Evolutionary conservation across 2,797 vertebrate species (phyloP).

Genomic region (Fistularia tabacaria): DNA sequence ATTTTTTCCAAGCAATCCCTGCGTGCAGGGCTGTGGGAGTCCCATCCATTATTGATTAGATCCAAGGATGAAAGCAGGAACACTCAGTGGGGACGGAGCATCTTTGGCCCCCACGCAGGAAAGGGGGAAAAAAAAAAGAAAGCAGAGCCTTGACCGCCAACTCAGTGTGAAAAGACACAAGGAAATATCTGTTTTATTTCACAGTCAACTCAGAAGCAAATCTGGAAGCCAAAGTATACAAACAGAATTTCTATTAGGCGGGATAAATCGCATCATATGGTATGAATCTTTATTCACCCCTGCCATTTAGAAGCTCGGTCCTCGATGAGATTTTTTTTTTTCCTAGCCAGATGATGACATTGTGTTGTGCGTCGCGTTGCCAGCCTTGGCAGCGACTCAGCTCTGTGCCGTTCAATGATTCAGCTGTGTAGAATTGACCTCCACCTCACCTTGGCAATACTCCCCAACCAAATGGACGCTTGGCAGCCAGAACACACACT

Average conservation of each 20-base stretch:
- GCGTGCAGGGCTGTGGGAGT: slow-evolving; percentile 74
- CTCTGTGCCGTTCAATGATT: slow-evolving; percentile 59
- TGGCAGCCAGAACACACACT: slow-evolving; percentile 61
- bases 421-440: slow-evolving; percentile 68
- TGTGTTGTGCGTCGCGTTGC: slow-evolving; percentile 36
- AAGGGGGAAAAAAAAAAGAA: slow-evolving; percentile 24
- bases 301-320: slow-evolving; percentile 23
- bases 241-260: slow-evolving; percentile 5
- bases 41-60: slow-evolving; percentile 83
- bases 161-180: slow-evolving; percentile 42
- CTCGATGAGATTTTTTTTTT: slow-evolving; percentile 19
- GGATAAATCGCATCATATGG: slow-evolving; percentile 14
- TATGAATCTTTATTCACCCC: slow-evolving; percentile 29
- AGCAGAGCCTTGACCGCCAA: slow-evolving; percentile 40
- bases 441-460: slow-evolving; percentile 66
- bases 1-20: slow-evolving; percentile 50
- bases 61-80: slow-evolving; percentile 76
- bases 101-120: slow-evolving; percentile 63
- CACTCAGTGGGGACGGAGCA: slow-evolving; percentile 61
- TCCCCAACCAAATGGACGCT: slow-evolving; percentile 62
- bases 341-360: slow-evolving; percentile 55
- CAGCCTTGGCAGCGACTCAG: slow-evolving; percentile 49
- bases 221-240: slow-evolving; percentile 24
- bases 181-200: slow-evolving; percentile 49
- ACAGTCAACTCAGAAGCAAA: slow-evolving; percentile 8